Base-by-base conservation (phyloP, 2,113 vertebrate genomes). In the Acanthochromis polyacanthus region DNA sequence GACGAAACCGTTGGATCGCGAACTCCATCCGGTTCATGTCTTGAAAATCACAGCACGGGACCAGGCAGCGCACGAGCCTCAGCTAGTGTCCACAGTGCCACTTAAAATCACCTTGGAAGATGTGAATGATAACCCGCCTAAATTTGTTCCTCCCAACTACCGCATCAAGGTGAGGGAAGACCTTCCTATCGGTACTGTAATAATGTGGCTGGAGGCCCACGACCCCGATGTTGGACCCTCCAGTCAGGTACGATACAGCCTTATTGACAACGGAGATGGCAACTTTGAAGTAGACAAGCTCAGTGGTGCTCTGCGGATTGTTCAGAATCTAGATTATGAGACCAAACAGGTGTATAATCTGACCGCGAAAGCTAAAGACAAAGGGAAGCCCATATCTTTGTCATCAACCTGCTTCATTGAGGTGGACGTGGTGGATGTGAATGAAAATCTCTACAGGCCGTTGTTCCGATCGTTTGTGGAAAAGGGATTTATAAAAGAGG, bases 271-370 rank as follows among this genome's bases (percentile, higher is more conserved):
- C 0, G 96, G 96, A 23, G 97, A 98, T 3, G 96, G 97, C 25
- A 93, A 92, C 56, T 99, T 99, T 40, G 98, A 99, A 43, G 96
- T 99, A 10, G 98, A 99, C 90, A 99, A 98, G 86, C 91, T 98
- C 45, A 99, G 97, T 3, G 98, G 98, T 19, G 97, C 97, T 0
- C 71, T 99, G 59, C 95, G 98, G 23, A 94, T 99, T 23, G 86
- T 96, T 48, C 96, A 96, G 69, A 96, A 93, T 84, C 88, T 99
- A 80, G 96, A 99, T 93, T 99, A 97, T 58, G 98, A 99, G 91
- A 96, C 95, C 62, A 96, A 93, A 59, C 98, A 99, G 78, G 83
- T 98, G 7, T 98, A 97, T 83, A 99, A 97, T 79, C 92, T 99
- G 79, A 97, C 97, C 0, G 95, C 97, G 1, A 96, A 96, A 75